Base-by-base conservation (phyloP, 2,113 vertebrate species). In the Gnathonemus echidnorhynchus region DNA sequence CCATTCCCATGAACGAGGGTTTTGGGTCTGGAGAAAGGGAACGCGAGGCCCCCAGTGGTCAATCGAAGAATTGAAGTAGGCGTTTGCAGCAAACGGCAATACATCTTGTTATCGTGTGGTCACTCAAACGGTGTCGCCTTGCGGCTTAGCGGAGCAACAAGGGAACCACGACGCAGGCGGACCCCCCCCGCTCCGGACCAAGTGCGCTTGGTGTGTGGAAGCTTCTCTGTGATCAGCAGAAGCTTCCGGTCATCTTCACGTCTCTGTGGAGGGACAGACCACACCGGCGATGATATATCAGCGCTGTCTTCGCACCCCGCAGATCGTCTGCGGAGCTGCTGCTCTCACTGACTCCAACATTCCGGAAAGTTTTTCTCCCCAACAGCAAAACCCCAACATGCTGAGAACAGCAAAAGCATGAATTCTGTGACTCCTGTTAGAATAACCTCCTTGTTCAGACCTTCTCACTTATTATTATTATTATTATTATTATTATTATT, bases 401-500 rank as follows among this genome's bases (percentile, higher is more conserved):
- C 13, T 74, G 70, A 35, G 31, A 70, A 31, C 10, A 31, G n/a
- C 74, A 39, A 19, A 39, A 42, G 1, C 17, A 19, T 7, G 31
- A 15, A 35, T 87, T 39, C 50, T 53, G 49, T 0, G 11, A 31
- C 15, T 74, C 88, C 70, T 45, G 66, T 50, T 2, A 50, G 24
- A 89, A 21, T 24, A 9, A 46, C n/a, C 52, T 46, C 2, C 66
- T 42, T 62, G 77, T 90, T 31, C 74, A 27, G 39, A 48, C 27
- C 11, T 90, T 39, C 39, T 11, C 35, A 85, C 88, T 45, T 89
- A 45, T 83, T 83, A 83, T 45, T 83, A 83, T 83, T 83, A 84
- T 84, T 84, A 83, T 83, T 77, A 77, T 77, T 77, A 77, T 77
- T 77, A 39, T 42, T 66, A 27, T 77, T 89, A 56, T 80, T 85